A percentile compares a stretch with the other conserved stretches of the same genome.
These are phyloP conservation scores for Rana temporaria DNA, from an alignment of 2,113 vertebrate species.

Conservation along the genomic window DNA sequence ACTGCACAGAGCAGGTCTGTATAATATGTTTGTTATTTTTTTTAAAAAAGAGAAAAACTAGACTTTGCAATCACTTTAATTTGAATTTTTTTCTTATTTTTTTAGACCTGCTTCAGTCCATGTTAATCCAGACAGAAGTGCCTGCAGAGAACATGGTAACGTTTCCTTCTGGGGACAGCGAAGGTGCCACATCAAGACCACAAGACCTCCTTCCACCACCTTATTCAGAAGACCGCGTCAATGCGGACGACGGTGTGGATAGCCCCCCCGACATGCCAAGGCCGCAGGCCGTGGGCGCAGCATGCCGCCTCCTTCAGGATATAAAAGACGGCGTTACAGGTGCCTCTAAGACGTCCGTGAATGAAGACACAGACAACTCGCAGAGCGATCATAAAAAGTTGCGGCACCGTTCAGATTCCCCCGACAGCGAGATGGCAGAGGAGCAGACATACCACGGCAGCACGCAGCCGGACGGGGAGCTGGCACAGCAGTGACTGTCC, in stretches of 20 bases:
- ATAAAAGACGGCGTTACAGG: constrained; percentile 12
- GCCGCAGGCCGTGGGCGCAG: constrained; percentile 41
- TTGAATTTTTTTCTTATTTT: background rate
- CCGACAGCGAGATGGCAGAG: constrained; percentile 48
- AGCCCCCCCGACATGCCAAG: constrained; percentile 50
- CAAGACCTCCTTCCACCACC: constrained; percentile 29
- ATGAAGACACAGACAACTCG: constrained; percentile 35
- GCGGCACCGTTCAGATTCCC: constrained; percentile 22
- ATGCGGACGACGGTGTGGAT: constrained; percentile 28
- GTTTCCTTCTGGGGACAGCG: constrained; percentile 2
- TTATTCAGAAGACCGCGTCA: background rate
- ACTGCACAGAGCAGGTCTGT: too few relatives aligned
- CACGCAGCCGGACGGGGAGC: constrained; percentile 33
- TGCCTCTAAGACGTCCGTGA: constrained; percentile 17
- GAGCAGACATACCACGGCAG: constrained; percentile 4
- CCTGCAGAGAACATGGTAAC: constrained; percentile 22
- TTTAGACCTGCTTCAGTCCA: constrained; percentile 38
- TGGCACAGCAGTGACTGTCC: constrained; percentile 36
- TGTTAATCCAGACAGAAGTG: constrained; percentile 33
- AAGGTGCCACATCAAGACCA: constrained; percentile 35
- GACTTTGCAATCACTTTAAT: too few relatives aligned
- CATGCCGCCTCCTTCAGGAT: constrained; percentile 20
- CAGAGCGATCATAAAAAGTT: constrained; percentile 36
- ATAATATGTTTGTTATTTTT: too few relatives aligned
- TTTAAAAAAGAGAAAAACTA: too few relatives aligned